Conservation (phyloP, 2,888 invertebrate species). For the Drosophila sordidula region DNA sequence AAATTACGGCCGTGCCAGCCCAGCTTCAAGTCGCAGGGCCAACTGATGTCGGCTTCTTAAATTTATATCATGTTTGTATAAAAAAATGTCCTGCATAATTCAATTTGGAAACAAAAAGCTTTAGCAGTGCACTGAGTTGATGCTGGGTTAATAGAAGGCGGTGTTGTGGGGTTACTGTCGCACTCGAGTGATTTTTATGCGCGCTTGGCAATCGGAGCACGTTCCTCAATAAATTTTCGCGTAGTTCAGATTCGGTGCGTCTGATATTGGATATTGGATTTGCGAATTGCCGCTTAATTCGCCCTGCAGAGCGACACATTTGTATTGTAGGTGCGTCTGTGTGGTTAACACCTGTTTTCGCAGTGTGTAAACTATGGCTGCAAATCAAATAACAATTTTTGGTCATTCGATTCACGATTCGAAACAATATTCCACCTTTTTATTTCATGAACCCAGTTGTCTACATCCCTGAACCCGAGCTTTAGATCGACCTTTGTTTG, state of each 20-base stretch:
- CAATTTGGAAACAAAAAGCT: conserved; percentile 50
- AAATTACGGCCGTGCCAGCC: not conserved
- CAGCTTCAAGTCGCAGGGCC: not conserved
- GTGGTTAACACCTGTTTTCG: conserved; percentile 62
- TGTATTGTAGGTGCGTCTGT: conserved; percentile 19
- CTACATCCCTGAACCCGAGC: too few species aligned
- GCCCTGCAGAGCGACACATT: conserved; percentile 24
- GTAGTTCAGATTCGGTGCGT: conserved; percentile 2
- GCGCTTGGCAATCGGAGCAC: conserved; percentile 61
- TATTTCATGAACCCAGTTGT: too few species aligned
- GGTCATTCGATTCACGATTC: too few species aligned
- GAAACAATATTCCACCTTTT: too few species aligned
- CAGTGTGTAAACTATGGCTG: not conserved
- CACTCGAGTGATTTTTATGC: conserved; percentile 63
- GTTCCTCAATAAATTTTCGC: conserved; percentile 68
- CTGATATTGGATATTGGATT: conserved; percentile 60
- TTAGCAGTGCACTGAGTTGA: conserved; percentile 7
- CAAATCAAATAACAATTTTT: not conserved
- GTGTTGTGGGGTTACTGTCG: conserved; percentile 31
- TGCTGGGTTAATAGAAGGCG: not conserved
- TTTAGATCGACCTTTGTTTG: too few species aligned
- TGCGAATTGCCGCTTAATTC: conserved; percentile 60
- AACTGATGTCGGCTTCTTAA: conserved; percentile 8
- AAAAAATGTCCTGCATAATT: conserved; percentile 63
- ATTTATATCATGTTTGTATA: conserved; percentile 55